A percentile compares a stretch with the other conserved stretches of the same genome.
These are phyloP conservation scores for Pagrus major DNA, from an alignment of 2,113 vertebrate species.

Conservation along the genomic window DNA sequence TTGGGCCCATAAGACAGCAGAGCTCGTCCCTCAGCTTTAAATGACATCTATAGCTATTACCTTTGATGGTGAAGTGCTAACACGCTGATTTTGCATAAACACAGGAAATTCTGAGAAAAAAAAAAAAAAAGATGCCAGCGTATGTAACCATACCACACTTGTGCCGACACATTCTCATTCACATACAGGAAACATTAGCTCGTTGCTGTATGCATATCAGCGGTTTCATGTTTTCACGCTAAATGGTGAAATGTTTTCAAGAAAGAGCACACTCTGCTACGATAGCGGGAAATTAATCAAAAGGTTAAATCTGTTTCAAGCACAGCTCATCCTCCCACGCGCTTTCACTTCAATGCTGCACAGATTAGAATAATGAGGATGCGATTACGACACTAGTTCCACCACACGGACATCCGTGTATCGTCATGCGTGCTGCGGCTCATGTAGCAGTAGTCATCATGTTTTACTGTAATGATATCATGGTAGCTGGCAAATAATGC, in stretches of 20 bases:
- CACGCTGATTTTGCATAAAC: background rate
- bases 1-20: no score
- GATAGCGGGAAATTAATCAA: conserved; percentile 49
- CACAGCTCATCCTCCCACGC: conserved; percentile 22
- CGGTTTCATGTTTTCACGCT: conserved; percentile 40
- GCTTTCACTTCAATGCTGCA: conserved; percentile 38
- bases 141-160: background rate
- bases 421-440: background rate
- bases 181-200: conserved; percentile 32
- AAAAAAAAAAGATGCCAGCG: background rate
- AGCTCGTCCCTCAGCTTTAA: background rate
- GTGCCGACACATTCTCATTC: background rate
- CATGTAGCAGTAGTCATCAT: conserved; percentile 5
- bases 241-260: conserved; percentile 16
- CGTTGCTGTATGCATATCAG: conserved; percentile 26
- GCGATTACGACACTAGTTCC: conserved; percentile 36
- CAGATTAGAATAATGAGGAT: conserved; percentile 56
- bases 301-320: conserved; percentile 50
- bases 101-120: conserved; percentile 37
- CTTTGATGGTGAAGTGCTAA: background rate
- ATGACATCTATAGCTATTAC: background rate
- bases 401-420: background rate
- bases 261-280: background rate
- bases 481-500: background rate
- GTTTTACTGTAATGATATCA: conserved; percentile 27